Evolutionary conservation across 2,888 invertebrate species (phyloP).

Genomic region (Hipparchia semele): DNA sequence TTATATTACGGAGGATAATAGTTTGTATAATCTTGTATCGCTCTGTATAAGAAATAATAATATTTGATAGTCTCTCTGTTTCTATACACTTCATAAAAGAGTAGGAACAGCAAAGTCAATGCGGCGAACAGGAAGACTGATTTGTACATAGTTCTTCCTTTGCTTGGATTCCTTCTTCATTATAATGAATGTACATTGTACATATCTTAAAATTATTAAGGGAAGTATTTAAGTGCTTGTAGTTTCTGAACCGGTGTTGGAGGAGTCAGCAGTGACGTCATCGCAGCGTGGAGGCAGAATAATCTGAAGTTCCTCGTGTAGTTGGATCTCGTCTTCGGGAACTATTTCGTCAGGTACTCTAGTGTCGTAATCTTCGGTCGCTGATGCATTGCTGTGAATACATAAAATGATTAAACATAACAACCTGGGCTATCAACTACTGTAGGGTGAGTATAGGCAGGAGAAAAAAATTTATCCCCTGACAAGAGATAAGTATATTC

Average conservation of each 20-base stretch:
- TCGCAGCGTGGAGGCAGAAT: constrained; percentile 73
- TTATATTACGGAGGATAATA: not conserved
- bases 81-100: not conserved
- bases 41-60: not conserved
- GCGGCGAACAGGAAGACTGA: not conserved
- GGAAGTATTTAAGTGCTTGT: not conserved
- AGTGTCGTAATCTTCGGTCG: constrained; percentile 60
- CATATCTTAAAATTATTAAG: not conserved
- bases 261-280: constrained; percentile 62
- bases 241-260: constrained; percentile 50
- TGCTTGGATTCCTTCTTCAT: not conserved
- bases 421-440: too few species aligned
- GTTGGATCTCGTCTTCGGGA: constrained; percentile 68
- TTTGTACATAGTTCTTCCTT: not conserved
- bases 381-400: constrained; percentile 50
- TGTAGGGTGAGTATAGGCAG: too few species aligned
- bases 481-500: too few species aligned
- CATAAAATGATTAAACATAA: not conserved
- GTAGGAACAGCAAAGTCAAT: not conserved
- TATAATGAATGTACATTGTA: not conserved
- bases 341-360: constrained; percentile 57
- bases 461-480: too few species aligned
- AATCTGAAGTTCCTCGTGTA: constrained; percentile 72
- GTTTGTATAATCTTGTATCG: not conserved
- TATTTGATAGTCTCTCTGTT: not conserved